Evolutionary conservation across 2,888 invertebrate species (phyloP).

Genomic region (Gastrophysa polygoni): DNA sequence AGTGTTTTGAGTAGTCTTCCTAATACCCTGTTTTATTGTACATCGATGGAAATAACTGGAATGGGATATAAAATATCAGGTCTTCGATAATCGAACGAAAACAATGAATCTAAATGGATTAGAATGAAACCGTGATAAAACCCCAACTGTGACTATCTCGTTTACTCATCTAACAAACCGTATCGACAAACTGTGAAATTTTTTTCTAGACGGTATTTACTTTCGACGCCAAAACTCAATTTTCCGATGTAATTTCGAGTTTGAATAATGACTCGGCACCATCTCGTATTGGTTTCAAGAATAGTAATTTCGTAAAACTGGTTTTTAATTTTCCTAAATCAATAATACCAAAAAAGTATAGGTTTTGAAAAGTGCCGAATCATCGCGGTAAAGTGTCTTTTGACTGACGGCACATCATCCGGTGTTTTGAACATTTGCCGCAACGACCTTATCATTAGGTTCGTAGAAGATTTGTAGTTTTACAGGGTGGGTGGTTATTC

Average conservation of each 20-base stretch:
- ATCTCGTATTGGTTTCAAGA: slow-evolving; percentile 39
- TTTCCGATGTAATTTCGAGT: slow-evolving; percentile 45
- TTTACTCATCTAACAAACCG: slow-evolving; percentile 45
- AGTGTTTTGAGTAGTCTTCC: too few relatives aligned
- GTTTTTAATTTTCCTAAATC: slow-evolving; percentile 48
- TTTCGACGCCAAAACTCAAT: slow-evolving; percentile 47
- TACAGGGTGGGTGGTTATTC: slow-evolving; percentile 19
- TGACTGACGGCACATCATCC: slow-evolving; percentile 41
- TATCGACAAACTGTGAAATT: slow-evolving; percentile 46
- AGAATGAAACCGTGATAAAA: slow-evolving; percentile 18
- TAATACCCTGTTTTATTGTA: too few relatives aligned
- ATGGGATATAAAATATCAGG: too few relatives aligned
- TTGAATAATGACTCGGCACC: slow-evolving; percentile 47
- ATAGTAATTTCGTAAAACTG: slow-evolving; percentile 44
- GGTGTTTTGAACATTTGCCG: slow-evolving; percentile 43
- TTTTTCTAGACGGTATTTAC: slow-evolving; percentile 46
- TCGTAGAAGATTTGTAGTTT: slow-evolving; percentile 39
- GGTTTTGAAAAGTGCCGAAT: slow-evolving; percentile 42
- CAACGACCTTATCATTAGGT: slow-evolving; percentile 40
- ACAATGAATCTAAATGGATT: slow-evolving; percentile 30
- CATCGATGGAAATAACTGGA: too few relatives aligned
- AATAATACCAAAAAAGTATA: slow-evolving; percentile 41
- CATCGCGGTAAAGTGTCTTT: slow-evolving; percentile 44
- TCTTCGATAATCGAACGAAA: slow-evolving; percentile 19
- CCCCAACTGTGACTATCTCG: slow-evolving; percentile 38